Evolutionary conservation across 2,888 invertebrate genomes (phyloP).

Genomic region (Atherix ibis): DNA sequence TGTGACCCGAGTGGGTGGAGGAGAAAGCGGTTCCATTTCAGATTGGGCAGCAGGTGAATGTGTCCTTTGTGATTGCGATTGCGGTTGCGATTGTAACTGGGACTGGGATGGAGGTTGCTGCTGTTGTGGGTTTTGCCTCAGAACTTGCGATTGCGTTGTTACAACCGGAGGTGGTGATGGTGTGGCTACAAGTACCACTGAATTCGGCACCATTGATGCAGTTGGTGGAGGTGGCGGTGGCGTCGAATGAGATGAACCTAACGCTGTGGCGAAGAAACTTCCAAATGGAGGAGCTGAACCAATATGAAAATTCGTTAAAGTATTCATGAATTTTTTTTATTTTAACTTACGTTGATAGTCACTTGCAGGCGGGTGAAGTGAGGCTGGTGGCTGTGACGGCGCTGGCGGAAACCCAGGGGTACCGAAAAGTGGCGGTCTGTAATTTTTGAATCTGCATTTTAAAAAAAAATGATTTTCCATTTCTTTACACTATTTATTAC

Average conservation of each 20-base stretch:
- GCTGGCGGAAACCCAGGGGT: slow-evolving; percentile 26
- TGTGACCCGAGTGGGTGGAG: slow-evolving; percentile 17
- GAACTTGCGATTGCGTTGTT: slow-evolving; percentile 8
- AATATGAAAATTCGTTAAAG: no score
- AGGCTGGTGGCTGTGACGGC: slow-evolving; percentile 9
- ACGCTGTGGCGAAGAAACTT: slow-evolving; percentile 11
- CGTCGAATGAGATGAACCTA: slow-evolving; percentile 14
- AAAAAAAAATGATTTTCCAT: no score
- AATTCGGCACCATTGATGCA: slow-evolving; percentile 15
- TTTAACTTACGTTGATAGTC: slow-evolving; percentile 10
- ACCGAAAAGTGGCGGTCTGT: slow-evolving; percentile 25
- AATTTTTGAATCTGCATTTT: no score
- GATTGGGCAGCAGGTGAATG: slow-evolving; percentile 24
- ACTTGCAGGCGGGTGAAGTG: slow-evolving; percentile 5
- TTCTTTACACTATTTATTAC: slow-evolving; percentile 2
- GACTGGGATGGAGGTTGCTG: slow-evolving; percentile 14
- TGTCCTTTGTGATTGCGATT: no score
- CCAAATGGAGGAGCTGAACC: slow-evolving; percentile 11
- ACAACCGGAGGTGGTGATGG: slow-evolving; percentile 15
- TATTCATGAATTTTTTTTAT: slow-evolving; percentile 13
- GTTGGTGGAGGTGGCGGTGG: slow-evolving; percentile 16
- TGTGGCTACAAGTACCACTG: slow-evolving; percentile 18
- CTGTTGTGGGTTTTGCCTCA: slow-evolving; percentile 10
- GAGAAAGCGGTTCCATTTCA: slow-evolving; percentile 4
- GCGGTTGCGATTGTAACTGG: no score